A percentile compares a stretch with the other conserved stretches of the same genome.
These are phyloP conservation scores for Perizoma affinitatum DNA, from an alignment of 2,888 invertebrate species.

Conservation along the genomic window DNA sequence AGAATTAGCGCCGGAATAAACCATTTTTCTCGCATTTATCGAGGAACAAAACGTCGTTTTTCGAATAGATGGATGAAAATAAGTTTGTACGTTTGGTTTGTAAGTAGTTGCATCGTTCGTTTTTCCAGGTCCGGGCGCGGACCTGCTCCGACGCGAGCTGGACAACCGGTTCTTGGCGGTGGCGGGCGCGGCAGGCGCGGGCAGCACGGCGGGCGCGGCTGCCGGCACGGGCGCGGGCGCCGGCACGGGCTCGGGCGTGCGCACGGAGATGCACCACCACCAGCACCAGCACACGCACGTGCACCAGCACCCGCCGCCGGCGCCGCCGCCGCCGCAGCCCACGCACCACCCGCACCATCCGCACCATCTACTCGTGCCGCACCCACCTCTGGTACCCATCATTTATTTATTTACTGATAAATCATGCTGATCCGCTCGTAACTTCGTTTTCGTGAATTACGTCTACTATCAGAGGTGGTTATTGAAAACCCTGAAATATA, in stretches of 20 bases:
- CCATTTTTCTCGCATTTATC: too few species aligned
- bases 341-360: slow-evolving; percentile 59
- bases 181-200: slow-evolving; percentile 82
- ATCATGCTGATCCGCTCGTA: too few species aligned
- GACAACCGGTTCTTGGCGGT: slow-evolving; percentile 96
- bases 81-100: neutral
- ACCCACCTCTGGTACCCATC: slow-evolving; percentile 84
- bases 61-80: too few species aligned
- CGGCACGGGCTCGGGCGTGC: slow-evolving; percentile 86
- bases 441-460: too few species aligned
- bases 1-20: too few species aligned
- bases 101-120: neutral
- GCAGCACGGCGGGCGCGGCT: slow-evolving; percentile 75
- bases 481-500: too few species aligned
- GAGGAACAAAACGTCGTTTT: too few species aligned
- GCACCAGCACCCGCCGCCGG: slow-evolving; percentile 91
- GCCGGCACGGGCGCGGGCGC: slow-evolving; percentile 62
- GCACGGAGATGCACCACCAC: slow-evolving; percentile 96
- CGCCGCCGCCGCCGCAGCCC: slow-evolving; percentile 90
- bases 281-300: slow-evolving; percentile 95
- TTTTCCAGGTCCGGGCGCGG: slow-evolving; percentile 85
- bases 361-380: slow-evolving; percentile 56
- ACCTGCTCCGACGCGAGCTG: slow-evolving; percentile 93
- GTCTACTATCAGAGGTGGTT: too few species aligned
- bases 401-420: too few species aligned